These are phyloP conservation scores for Myopa tessellatipennis DNA, from an alignment of 2,888 invertebrate species.

Conservation along the genomic window DNA sequence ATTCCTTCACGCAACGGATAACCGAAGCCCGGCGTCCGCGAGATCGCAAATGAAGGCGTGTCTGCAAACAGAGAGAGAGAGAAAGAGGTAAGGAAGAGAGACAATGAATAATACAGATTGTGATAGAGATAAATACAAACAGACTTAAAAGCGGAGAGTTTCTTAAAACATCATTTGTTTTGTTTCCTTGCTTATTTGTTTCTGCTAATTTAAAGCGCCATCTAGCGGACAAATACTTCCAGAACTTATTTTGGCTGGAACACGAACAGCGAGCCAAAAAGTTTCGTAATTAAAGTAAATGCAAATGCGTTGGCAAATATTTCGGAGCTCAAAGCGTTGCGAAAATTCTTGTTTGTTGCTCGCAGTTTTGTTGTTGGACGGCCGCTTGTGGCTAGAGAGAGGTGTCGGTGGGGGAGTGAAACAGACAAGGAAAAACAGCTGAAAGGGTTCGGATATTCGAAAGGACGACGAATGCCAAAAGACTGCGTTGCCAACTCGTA, in stretches of 20 bases:
- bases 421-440: too few relatives aligned
- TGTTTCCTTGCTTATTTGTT: slow-evolving; percentile 4
- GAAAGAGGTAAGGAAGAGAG: not conserved
- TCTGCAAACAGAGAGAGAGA: slow-evolving; percentile 72
- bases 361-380: slow-evolving; percentile 38
- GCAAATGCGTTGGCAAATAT: slow-evolving; percentile 53
- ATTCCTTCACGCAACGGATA: slow-evolving; percentile 89
- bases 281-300: slow-evolving; percentile 61
- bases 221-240: slow-evolving; percentile 33
- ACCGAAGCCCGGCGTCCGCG: slow-evolving; percentile 92
- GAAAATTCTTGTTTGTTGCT: not conserved
- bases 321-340: slow-evolving; percentile 28
- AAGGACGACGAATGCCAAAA: too few relatives aligned
- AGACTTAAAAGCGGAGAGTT: too few relatives aligned
- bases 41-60: slow-evolving; percentile 92
- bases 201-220: slow-evolving; percentile 1
- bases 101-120: not conserved
- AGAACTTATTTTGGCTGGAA: too few relatives aligned
- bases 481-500: too few relatives aligned
- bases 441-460: too few relatives aligned
- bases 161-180: not conserved
- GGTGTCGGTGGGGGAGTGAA: not conserved
- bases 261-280: slow-evolving; percentile 44
- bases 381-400: too few relatives aligned
- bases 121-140: too few relatives aligned